Percentiles rank a stretch among this genome's conserved stretches.
Conservation (phyloP, 2,888 invertebrate genomes). For the Lithophane semibrunnea region DNA sequence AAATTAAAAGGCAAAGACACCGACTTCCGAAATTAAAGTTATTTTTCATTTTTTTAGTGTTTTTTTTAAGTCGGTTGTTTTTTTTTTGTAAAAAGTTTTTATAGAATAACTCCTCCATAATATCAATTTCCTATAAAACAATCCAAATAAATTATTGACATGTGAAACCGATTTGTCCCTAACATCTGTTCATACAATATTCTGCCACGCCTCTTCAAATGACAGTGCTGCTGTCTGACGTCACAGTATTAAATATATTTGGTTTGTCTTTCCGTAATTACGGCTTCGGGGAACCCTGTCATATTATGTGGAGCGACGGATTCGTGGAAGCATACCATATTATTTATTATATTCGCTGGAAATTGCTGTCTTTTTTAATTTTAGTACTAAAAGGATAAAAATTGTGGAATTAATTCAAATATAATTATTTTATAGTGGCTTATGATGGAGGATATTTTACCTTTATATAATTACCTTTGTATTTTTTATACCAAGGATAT, state of each 20-base stretch:
- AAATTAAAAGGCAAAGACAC: too few relatives aligned
- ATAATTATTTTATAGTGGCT: not conserved
- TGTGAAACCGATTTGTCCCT: constrained; percentile 36
- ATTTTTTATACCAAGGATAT: not conserved
- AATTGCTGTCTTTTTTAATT: constrained; percentile 22
- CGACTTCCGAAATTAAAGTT: too few relatives aligned
- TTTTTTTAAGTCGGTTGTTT: too few relatives aligned
- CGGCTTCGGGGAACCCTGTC: constrained; percentile 29
- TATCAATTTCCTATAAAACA: not conserved
- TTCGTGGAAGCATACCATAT: constrained; percentile 3
- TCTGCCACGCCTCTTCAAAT: constrained; percentile 56
- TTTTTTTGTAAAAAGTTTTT: too few relatives aligned
- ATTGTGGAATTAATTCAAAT: not conserved
- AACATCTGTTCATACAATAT: constrained; percentile 46
- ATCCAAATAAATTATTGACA: constrained; percentile 37
- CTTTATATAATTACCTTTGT: not conserved
- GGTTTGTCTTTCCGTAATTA: constrained; percentile 34
- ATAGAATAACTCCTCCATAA: not conserved
- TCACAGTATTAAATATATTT: constrained; percentile 39
- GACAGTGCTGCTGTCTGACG: constrained; percentile 26
- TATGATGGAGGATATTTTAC: not conserved
- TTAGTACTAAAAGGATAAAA: not conserved
- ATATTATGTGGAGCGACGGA: constrained; percentile 25
- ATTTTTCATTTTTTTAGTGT: too few relatives aligned
- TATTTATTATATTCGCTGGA: constrained; percentile 23